Base-by-base conservation (phyloP, 2,888 invertebrate species). In the Eupithecia abbreviata region DNA sequence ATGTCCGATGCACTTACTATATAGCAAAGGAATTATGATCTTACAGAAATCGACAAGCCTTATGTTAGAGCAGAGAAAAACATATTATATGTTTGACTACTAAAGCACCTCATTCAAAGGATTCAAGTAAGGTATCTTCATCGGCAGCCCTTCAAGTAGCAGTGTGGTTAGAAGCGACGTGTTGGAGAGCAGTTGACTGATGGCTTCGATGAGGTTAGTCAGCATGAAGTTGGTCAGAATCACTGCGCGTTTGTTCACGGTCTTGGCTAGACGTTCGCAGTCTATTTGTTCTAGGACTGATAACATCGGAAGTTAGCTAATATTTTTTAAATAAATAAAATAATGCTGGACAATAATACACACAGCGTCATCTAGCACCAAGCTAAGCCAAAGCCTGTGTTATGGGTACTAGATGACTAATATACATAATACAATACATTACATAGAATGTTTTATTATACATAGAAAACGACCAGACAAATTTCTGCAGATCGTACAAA, bases 181-280 rank as follows among this genome's bases (percentile, higher is more conserved):
- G 80, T 96, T 96, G 43, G 96, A 92, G 6, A 97, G 89, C 79
- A 97, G 96, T 86, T 96, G 96, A 0, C 96, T 92, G 4, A 97
- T 85, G 2, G 97, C 96, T 82, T 96, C 96, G 6, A 97, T 91
- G 67, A 98, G 88, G 83, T 96, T 96, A 77, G 95, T 96, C 72
- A 97, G 91, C 85, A 98, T 95, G 84, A 96, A 97, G 79, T 97
- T 96, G 0, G 97, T 97, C 74, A 96, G 95, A 13, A 97, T 94
- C 0, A 96, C 96, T 1, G 97, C 96, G 6, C 96, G 94, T 81
- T 96, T 96, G 77, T 95, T 95, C 82, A 96, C 96, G 0, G 96
- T 95, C 81, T 96, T 96, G 1, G 96, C 96, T 68, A 96, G 84
- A 6, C 96, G 91, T 79, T 96, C 96, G 81, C 95, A 95, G 83